Conservation (phyloP, 2,797 vertebrate genomes). For the Phylloscopus collybita region DNA sequence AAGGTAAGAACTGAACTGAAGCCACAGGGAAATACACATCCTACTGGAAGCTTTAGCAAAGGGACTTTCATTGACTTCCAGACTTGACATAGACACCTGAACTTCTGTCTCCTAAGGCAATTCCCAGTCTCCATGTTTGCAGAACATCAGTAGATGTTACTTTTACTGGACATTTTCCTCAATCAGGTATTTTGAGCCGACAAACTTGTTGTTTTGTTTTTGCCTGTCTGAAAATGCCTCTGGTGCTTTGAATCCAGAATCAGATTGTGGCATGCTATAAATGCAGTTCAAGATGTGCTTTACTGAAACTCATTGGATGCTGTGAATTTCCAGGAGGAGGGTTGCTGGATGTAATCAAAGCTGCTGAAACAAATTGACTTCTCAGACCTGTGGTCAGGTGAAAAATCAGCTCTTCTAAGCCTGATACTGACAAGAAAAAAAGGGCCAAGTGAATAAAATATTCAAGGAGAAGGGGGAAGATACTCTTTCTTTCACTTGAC, state of each 20-base stretch:
- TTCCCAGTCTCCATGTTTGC: not conserved
- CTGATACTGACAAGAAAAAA: not conserved
- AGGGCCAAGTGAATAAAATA: not conserved
- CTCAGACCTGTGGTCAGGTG: not conserved
- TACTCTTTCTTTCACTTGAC: not conserved
- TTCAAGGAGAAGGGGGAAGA: not conserved
- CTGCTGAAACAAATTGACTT: slow-evolving; percentile 12
- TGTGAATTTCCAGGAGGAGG: not conserved
- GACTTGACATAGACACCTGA: not conserved
- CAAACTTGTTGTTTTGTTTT: not conserved
- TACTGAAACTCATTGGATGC: not conserved
- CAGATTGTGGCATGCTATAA: not conserved
- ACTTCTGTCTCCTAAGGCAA: not conserved
- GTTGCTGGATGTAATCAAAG: slow-evolving; percentile 25
- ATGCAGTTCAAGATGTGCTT: not conserved
- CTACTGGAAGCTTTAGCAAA: not conserved
- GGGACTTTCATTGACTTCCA: not conserved
- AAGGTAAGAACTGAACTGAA: not conserved
- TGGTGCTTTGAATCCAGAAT: not conserved
- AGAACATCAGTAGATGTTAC: not conserved
- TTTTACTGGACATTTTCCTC: not conserved
- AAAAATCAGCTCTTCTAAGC: not conserved
- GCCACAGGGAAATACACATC: not conserved
- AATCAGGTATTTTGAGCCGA: not conserved
- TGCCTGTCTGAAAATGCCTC: not conserved